Base-by-base conservation (phyloP, 1,140 invertebrate genomes). In the Neodiprion fabricii region DNA sequence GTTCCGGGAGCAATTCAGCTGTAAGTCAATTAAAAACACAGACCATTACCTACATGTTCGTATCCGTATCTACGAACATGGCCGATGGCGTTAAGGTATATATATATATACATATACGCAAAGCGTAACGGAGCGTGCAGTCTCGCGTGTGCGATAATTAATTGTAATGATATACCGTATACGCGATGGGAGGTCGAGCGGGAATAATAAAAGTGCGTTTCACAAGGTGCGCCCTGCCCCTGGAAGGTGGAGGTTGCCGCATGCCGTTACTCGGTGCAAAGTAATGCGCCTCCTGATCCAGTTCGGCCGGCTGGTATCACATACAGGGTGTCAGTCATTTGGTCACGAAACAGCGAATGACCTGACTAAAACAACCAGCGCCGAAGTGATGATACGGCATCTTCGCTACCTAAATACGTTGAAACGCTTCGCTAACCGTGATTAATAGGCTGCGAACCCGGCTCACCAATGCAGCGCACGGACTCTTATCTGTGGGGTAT, bases 61-160 rank as follows among this genome's bases (percentile, higher is more conserved):
- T 40, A 40, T 40, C 28, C 28, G 28, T 40, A 40, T 40, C 28
- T 40, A 40, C 28, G 28, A 40, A 40, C 28, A 40, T 40, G 28
- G 1, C 28, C 28, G 28, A 40, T 40, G 28, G 28, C 28, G 1
- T 40, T 40, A 5, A 40, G 28, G 28, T 40, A 40, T 40, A 40
- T 40, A 40, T 40, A 21, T 21, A 21, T 21, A 21, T 21, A 21
- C 1, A 17, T 17, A 9, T 61, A 17, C 53, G 53, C 9, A 61
- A 61, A 17, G 53, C 11, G 53, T 61, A 17, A 12, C 11, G 53
- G 53, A 61, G 53, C 28, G 28, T 40, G 53, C 53, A 61, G 53
- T 61, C 70, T 79, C 74, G 77, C 79, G 77, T 82, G 79, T 72
- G 76, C 72, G 71, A 72, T 83, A 83, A 82, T 83, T 75, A 78